Evolutionary conservation across 2,113 vertebrate genomes (phyloP).

Genomic region (Chlorodrepanis virens): DNA sequence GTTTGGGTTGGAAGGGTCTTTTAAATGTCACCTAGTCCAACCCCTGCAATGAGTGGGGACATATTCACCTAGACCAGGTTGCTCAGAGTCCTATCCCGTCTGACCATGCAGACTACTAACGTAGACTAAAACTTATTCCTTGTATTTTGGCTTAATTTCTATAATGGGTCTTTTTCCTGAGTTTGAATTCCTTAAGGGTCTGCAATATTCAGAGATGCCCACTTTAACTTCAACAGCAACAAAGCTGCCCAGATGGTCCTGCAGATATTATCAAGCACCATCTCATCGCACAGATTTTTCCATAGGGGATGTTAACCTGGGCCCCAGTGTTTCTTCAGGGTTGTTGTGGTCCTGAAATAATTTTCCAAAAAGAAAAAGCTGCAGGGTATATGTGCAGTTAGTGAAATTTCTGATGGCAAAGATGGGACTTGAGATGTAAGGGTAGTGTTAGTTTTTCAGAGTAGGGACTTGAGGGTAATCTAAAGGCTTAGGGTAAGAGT

Average conservation of each 20-base stretch:
- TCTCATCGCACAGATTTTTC: background rate
- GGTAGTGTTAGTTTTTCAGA: background rate
- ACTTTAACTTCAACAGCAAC: background rate
- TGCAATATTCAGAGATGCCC: background rate
- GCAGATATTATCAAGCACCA: background rate
- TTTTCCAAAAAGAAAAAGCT: background rate
- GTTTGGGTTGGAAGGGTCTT: background rate
- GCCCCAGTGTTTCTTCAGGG: background rate
- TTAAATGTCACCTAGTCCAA: background rate
- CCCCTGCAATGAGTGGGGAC: background rate
- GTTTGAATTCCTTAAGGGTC: background rate
- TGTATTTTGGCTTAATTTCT: background rate
- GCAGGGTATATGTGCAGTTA: background rate
- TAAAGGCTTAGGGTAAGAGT: background rate
- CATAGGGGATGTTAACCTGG: background rate
- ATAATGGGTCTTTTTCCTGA: background rate
- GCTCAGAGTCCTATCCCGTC: background rate
- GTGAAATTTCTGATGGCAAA: background rate
- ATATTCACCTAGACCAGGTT: background rate
- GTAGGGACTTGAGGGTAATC: background rate
- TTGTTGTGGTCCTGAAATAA: background rate
- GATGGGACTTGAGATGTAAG: background rate
- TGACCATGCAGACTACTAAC: rapidly evolving
- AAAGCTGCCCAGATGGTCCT: background rate
- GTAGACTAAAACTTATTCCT: background rate